phyloP scores from a whole-genome alignment of 1,140 invertebrate species.

The Nomia melanderi region DNA sequence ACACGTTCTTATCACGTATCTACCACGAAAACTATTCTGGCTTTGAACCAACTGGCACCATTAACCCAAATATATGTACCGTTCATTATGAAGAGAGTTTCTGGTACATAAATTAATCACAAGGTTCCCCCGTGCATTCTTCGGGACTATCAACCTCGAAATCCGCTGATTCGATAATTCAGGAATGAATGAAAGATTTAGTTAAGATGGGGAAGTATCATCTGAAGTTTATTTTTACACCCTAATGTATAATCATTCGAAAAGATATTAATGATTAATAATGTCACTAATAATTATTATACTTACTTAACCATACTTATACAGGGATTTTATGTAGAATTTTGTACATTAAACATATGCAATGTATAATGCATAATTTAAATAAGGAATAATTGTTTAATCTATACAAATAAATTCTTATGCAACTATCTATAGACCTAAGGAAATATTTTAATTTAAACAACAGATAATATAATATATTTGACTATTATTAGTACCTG shows the following conservation, averaged over 20 bases:
- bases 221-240: not conserved
- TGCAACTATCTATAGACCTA: no score
- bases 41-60: constrained; percentile 60
- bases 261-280: not conserved
- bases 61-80: constrained; percentile 63
- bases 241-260: not conserved
- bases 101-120: constrained; percentile 58
- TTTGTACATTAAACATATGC: no score
- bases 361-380: not conserved
- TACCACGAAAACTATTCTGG: constrained; percentile 46
- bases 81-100: constrained; percentile 51
- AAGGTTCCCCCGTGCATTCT: constrained; percentile 18
- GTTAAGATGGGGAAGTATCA: constrained; percentile 1
- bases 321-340: not conserved
- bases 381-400: no score
- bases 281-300: not conserved
- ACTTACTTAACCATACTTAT: not conserved
- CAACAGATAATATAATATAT: no score
- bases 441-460: no score
- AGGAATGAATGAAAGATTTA: constrained; percentile 50
- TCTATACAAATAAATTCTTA: no score
- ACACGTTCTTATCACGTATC: constrained; percentile 33
- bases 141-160: constrained; percentile 50
- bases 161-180: constrained; percentile 51
- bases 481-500: no score